A percentile compares a stretch with the other conserved stretches of the same genome.
Evolutionary conservation across 2,113 vertebrate species (phyloP).

Genomic region (Odocoileus virginianus): DNA sequence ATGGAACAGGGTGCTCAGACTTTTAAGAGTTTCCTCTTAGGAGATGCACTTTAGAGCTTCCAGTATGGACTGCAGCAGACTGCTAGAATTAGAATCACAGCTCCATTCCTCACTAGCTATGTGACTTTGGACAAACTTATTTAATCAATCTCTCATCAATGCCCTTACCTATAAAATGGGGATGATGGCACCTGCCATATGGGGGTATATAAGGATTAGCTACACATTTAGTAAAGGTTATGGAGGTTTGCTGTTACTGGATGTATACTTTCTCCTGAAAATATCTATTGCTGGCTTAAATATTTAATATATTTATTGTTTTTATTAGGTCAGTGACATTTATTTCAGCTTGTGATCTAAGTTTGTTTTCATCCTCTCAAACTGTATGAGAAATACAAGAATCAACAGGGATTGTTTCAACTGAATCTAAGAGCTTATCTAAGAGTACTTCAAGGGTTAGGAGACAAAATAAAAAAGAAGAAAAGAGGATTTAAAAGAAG

Average conservation of each 20-base stretch:
- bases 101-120: neutral
- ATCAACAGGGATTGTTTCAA: conserved; percentile 67
- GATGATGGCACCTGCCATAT: neutral
- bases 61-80: neutral
- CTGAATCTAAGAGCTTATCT: conserved; percentile 58
- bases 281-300: conserved; percentile 3
- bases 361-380: conserved; percentile 44
- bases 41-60: neutral
- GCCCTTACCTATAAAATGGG: neutral
- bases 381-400: conserved; percentile 44
- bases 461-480: conserved; percentile 63
- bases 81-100: neutral
- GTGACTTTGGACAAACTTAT: neutral
- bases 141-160: neutral
- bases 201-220: neutral
- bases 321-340: conserved; percentile 55
- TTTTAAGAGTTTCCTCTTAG: neutral
- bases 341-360: conserved; percentile 56
- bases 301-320: conserved; percentile 49
- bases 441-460: conserved; percentile 58
- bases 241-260: neutral
- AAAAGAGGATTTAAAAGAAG: conserved; percentile 65
- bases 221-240: neutral
- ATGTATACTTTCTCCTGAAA: neutral
- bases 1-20: neutral